Percentiles rank a stretch among this genome's conserved stretches.
These are phyloP conservation scores for Lampris incognitus DNA, from an alignment of 2,113 vertebrate species.

Conservation along the genomic window DNA sequence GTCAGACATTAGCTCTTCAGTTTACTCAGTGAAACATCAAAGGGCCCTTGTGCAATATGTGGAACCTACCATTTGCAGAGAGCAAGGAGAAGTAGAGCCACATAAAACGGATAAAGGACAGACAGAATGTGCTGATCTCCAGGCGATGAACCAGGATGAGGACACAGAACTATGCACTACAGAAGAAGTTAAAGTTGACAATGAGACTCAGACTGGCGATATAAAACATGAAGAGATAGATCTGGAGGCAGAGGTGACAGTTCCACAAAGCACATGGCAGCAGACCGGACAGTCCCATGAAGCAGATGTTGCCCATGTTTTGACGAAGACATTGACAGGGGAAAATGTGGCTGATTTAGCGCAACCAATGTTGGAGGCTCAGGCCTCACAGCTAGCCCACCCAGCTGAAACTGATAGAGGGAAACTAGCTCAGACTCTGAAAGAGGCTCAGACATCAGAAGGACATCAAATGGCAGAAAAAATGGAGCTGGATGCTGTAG, in stretches of 20 bases:
- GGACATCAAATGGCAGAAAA: neutral
- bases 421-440: neutral
- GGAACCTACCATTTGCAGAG: neutral
- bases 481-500: neutral
- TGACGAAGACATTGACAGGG: neutral
- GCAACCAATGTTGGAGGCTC: neutral
- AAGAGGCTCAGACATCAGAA: neutral
- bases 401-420: neutral
- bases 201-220: neutral
- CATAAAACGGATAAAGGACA: neutral
- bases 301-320: neutral
- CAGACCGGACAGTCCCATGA: neutral
- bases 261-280: neutral
- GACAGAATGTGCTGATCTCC: neutral
- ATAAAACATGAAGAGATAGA: neutral
- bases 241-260: neutral
- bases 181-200: neutral
- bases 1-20: neutral
- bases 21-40: neutral
- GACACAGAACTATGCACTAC: neutral
- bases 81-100: rapidly evolving
- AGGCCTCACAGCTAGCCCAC: neutral
- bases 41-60: neutral
- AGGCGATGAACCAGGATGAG: neutral
- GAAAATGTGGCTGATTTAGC: neutral